Percentiles rank a stretch among this genome's conserved stretches.
Evolutionary conservation across 2,888 invertebrate species (phyloP).

Genomic region (Yponomeuta evonymella): DNA sequence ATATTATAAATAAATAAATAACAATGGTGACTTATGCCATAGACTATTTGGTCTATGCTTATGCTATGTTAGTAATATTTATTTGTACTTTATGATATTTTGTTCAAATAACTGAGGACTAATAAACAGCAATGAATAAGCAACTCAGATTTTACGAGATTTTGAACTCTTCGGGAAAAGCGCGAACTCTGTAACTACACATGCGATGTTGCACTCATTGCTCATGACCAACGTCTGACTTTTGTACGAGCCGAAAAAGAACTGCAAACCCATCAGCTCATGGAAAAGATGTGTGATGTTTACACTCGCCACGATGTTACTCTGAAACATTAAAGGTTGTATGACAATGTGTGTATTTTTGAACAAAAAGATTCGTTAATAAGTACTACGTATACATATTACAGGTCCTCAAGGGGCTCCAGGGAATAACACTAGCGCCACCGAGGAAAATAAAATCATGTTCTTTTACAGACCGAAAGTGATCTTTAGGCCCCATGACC

Average conservation of each 20-base stretch:
- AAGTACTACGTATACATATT: background rate
- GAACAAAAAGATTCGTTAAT: background rate
- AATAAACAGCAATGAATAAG: no score
- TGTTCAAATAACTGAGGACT: no score
- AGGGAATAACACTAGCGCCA: no score
- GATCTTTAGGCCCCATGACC: no score
- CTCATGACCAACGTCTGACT: background rate
- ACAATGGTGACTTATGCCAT: no score
- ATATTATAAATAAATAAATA: no score
- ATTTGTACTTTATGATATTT: no score
- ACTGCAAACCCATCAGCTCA: background rate
- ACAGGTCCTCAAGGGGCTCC: background rate
- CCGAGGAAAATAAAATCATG: no score
- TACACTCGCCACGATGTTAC: background rate
- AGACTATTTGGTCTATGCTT: no score
- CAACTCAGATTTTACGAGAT: background rate
- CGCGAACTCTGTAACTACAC: background rate
- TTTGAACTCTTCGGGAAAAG: background rate
- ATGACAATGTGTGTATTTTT: background rate
- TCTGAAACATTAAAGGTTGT: background rate
- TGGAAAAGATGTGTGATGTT: background rate
- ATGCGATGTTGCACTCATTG: conserved; percentile 4
- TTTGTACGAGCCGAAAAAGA: conserved; percentile 3
- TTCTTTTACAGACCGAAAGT: no score
- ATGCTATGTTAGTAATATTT: no score